Evolutionary conservation across 2,113 vertebrate species (phyloP), one percentile per base, ranked within the genome.

Genomic region (Prochilodus magdalenae): DNA sequence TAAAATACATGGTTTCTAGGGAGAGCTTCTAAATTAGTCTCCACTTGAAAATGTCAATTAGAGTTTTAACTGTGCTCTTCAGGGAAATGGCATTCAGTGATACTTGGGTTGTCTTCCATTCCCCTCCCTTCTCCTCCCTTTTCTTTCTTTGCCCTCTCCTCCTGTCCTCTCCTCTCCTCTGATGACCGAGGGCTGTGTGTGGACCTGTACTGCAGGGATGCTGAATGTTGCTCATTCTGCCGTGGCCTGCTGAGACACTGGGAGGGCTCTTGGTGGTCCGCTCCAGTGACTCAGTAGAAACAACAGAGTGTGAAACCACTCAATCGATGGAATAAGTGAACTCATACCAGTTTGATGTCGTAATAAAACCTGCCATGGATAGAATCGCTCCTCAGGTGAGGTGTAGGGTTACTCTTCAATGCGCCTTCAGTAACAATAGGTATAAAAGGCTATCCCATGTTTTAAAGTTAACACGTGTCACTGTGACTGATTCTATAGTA

Each of bases 181-280:
- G 6, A 55, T 82, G 51, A 24, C 73, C 47, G 80, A 29, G n/a
- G 51, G 16, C 16, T 44, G 36, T 70, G 66, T 70, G 66, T 24
- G 30, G 15, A 36, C n/a, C 65, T 44, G 29, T 47, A 33, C 20
- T 27, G 62, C 80, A 69, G 24, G 27, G 47, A 57, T 59, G 71
- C 47, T 57, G 72, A 75, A 22, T 2, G 12, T 57, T 69, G 49
- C 26, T 75, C n/a, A 22, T 80, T 49, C 36, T 80, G 26, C 69
- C 13, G 40, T 59, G 70, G 30, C 77, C 26, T 60, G 33, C 77
- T 80, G 69, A 62, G 53, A 80, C 14, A n/a, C 55, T 62, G 55
- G 12, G 22, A 72, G 67, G 62, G 30, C 16, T 81, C 49, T 67
- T 22, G 33, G 80, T 81, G 80, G 75, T 81, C 80, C 20, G 80